phyloP scores from a whole-genome alignment of 1,140 invertebrate species.

The Trachelipus rathkii region DNA sequence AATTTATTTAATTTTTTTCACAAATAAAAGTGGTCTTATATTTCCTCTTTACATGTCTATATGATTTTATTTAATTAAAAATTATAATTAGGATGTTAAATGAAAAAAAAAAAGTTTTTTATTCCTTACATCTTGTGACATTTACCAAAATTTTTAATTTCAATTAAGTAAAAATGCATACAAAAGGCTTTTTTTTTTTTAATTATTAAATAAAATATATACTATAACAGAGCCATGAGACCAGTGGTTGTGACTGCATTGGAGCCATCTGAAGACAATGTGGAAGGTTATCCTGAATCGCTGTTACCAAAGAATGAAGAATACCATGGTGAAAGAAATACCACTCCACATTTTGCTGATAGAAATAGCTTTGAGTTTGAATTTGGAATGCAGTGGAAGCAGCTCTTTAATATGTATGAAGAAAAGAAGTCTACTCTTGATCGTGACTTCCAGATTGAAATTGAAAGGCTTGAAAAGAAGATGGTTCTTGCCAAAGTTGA shows the following conservation, averaged over 20 bases:
- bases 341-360: constrained; percentile 35
- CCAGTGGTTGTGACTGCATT: constrained; percentile 33
- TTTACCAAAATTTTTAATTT: neutral
- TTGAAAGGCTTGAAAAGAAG: constrained; percentile 37
- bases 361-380: constrained; percentile 37
- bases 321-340: constrained; percentile 37
- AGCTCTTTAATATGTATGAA: constrained; percentile 42
- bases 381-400: constrained; percentile 42
- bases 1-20: constrained; percentile 46
- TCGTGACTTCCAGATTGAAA: constrained; percentile 37
- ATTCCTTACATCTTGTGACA: too few species aligned
- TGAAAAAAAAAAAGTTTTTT: too few species aligned
- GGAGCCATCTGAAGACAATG: constrained; percentile 41
- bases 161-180: neutral
- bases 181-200: too few species aligned
- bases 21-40: too few species aligned
- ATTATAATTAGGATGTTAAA: too few species aligned
- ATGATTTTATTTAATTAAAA: too few species aligned
- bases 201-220: neutral
- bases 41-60: too few species aligned
- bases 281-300: constrained; percentile 39
- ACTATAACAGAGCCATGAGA: neutral
- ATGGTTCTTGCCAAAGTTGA: constrained; percentile 37
- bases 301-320: constrained; percentile 35
- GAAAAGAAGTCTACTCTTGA: constrained; percentile 41